Conservation (phyloP, 2,888 invertebrate species). For the Parnassius apollo region DNA sequence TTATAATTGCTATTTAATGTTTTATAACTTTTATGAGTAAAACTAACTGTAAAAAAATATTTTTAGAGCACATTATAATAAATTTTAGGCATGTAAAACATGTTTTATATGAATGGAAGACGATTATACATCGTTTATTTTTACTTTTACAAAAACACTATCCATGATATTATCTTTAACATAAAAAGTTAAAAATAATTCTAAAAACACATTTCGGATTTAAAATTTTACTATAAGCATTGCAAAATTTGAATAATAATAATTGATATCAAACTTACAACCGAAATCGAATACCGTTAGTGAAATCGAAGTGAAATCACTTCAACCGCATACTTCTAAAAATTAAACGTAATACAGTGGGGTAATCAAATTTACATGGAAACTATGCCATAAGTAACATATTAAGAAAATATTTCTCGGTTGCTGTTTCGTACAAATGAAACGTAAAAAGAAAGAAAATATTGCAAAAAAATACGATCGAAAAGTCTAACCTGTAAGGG, state of each 20-base stretch:
- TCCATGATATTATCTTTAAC: too few species aligned
- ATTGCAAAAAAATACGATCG: conserved; percentile 5
- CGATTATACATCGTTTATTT: too few species aligned
- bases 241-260: too few species aligned
- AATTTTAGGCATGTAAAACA: too few species aligned
- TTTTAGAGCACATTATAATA: too few species aligned
- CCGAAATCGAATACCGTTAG: conserved; percentile 20
- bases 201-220: too few species aligned
- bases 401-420: not conserved
- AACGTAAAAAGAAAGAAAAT: conserved; percentile 5
- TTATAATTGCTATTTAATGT: not conserved
- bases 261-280: conserved; percentile 1
- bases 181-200: too few species aligned
- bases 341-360: conserved; percentile 2
- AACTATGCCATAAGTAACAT: conserved; percentile 3
- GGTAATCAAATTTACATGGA: conserved; percentile 8
- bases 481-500: conserved; percentile 68
- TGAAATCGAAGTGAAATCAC: conserved; percentile 26
- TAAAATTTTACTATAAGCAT: too few species aligned
- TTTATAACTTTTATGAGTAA: too few species aligned
- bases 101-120: too few species aligned
- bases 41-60: too few species aligned
- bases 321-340: conserved; percentile 1
- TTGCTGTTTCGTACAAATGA: conserved; percentile 4
- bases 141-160: too few species aligned